Evolutionary conservation across 2,113 vertebrate genomes (phyloP).

Genomic region (Lophochroa leadbeateri): DNA sequence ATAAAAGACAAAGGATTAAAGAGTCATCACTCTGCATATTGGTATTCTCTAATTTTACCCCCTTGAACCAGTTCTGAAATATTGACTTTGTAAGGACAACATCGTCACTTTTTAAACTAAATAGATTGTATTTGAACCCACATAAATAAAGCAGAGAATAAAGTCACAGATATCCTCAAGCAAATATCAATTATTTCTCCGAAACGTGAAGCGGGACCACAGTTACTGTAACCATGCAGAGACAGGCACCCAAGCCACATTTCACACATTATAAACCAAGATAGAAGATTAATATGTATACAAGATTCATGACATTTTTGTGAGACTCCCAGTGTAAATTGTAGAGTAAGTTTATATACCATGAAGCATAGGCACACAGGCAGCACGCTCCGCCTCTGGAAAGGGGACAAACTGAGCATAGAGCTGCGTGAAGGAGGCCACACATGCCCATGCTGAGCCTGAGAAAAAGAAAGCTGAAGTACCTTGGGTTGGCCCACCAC

Average conservation of each 20-base stretch:
- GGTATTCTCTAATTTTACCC: neutral
- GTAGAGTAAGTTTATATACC: neutral
- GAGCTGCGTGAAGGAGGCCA: neutral
- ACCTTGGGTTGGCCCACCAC: neutral
- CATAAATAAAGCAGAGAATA: neutral
- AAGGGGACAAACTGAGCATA: accelerated
- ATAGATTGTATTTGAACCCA: neutral
- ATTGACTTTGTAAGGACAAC: neutral
- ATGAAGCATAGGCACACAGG: neutral
- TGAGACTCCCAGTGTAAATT: neutral
- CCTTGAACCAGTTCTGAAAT: neutral
- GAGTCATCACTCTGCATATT: neutral
- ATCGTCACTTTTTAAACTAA: neutral
- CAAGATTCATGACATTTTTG: neutral
- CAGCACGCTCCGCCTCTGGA: accelerated
- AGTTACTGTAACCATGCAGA: neutral
- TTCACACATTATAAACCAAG: neutral
- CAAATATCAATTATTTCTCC: constrained; percentile 4
- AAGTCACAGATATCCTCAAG: neutral
- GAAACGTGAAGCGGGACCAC: neutral
- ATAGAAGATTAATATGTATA: neutral
- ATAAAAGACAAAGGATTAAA: neutral
- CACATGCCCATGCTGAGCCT: neutral
- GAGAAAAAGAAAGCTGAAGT: neutral
- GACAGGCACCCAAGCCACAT: neutral